Conservation (phyloP, 2,113 vertebrate species). For the Urocitellus parryii region DNA sequence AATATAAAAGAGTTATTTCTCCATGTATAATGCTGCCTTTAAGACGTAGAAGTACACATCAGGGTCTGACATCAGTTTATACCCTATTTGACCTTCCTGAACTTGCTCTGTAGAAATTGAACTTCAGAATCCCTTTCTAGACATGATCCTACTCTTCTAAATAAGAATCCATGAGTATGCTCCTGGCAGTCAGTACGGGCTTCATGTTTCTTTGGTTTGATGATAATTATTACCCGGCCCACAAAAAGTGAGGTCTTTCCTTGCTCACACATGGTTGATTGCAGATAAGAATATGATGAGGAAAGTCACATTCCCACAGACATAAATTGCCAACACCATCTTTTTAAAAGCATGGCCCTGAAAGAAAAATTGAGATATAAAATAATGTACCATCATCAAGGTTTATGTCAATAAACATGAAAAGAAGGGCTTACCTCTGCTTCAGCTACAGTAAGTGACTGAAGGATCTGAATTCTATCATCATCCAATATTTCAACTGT, state of each 20-base stretch:
- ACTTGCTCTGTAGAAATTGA: not conserved
- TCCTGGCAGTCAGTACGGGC: not conserved
- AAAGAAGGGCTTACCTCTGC: slow-evolving; percentile 84
- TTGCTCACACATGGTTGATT: slow-evolving; percentile 86
- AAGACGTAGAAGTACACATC: not conserved
- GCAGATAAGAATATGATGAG: slow-evolving; percentile 88
- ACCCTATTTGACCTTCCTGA: not conserved
- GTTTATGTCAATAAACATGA: not conserved
- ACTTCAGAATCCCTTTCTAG: not conserved
- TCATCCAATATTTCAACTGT: slow-evolving; percentile 88
- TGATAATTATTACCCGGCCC: not conserved
- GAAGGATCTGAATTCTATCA: slow-evolving; percentile 90
- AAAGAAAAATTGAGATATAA: slow-evolving; percentile 68
- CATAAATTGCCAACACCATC: slow-evolving; percentile 88
- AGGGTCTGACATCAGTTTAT: not conserved
- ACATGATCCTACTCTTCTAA: not conserved
- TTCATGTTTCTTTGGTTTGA: not conserved
- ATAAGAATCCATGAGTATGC: not conserved
- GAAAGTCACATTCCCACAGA: slow-evolving; percentile 90
- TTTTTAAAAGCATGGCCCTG: slow-evolving; percentile 91
- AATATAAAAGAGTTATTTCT: not conserved
- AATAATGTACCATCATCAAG: not conserved
- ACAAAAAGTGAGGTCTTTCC: not conserved
- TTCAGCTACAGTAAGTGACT: slow-evolving; percentile 83
- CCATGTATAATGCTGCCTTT: not conserved